Base-by-base conservation (phyloP, 2,888 invertebrate genomes). In the Catocala sponsa region DNA sequence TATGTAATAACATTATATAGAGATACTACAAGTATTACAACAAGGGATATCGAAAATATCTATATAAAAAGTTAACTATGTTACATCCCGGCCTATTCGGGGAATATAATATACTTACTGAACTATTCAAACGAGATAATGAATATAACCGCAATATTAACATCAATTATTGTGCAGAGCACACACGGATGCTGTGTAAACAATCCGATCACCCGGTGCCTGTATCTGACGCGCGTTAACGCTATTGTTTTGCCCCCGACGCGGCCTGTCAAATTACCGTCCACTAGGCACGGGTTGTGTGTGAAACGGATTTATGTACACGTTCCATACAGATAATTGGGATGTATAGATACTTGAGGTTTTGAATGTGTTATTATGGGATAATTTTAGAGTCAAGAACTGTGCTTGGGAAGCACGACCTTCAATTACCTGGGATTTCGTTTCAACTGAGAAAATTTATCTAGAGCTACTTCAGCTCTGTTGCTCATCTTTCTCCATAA, bases 261-360 rank as follows among this genome's bases (percentile, higher is more conserved):
- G 55, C 53, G 25, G 64, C 61, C 49, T 72, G 72, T 75, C 72
- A 74, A 69, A 76, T 76, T 78, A 78, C 55, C 72, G 75, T 74
- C 75, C 62, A 33, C 58, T 46, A 6, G 33, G 54, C 25, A 13
- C 67, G 50, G 72, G 60, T 66, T 59, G 66, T 12, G 68, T 47
- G 68, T 59, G 58, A 65, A 65, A 56, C 41, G 44, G 59, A 68
- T 66, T 66, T 53, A 55, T 58, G 53, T 59, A 1, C 1, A 38
- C 35, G 35, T 38, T 38, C 9, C 35, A 38, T 7, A 11, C 0
- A 15, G 32, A 12, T 49, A 11, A 10, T 49, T 13, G 10, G 15
- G 25, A 46, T 13, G 4, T 46, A 15, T 46, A 13, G 46, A 46
- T 46, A 46, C 9, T 46, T 15, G 9, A 44, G 42, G 42, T n/a